Evolutionary conservation across 2,797 vertebrate species (phyloP).

Genomic region (Limnodromus scolopaceus): DNA sequence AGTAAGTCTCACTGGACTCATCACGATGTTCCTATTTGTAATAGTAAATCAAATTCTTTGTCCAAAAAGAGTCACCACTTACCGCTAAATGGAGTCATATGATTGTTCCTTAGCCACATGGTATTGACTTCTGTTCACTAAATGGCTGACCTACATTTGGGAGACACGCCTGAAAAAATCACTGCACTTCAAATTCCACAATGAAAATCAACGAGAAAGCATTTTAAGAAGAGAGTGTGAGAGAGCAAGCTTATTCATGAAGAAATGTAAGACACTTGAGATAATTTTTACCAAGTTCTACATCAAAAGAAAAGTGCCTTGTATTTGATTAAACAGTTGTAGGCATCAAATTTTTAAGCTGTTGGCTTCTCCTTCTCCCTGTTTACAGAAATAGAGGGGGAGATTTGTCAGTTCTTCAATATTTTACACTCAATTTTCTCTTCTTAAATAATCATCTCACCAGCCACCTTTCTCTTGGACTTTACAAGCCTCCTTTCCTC

Average conservation of each 20-base stretch:
- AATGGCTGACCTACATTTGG: neutral
- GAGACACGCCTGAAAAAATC: neutral
- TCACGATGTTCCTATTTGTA: neutral
- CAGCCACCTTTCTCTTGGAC: neutral
- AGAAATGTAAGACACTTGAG: neutral
- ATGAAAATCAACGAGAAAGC: neutral
- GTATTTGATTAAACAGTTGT: neutral
- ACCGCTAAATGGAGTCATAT: neutral
- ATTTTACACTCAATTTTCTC: neutral
- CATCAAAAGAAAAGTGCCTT: neutral
- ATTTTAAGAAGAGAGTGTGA: neutral
- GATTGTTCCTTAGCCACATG: constrained; percentile 16
- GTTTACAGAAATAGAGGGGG: neutral
- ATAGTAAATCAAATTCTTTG: constrained; percentile 39
- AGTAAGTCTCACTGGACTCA: neutral
- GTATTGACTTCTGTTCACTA: constrained; percentile 12
- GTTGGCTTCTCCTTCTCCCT: neutral
- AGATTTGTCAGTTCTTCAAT: neutral
- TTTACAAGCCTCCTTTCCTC: neutral
- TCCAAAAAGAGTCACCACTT: constrained; percentile 11
- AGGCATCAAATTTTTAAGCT: neutral
- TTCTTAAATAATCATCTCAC: neutral
- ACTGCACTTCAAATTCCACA: neutral
- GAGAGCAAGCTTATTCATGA: neutral
- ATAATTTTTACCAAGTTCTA: neutral